These are phyloP conservation scores for Penelope pileata DNA, from an alignment of 2,113 vertebrate genomes.

Conservation along the genomic window DNA sequence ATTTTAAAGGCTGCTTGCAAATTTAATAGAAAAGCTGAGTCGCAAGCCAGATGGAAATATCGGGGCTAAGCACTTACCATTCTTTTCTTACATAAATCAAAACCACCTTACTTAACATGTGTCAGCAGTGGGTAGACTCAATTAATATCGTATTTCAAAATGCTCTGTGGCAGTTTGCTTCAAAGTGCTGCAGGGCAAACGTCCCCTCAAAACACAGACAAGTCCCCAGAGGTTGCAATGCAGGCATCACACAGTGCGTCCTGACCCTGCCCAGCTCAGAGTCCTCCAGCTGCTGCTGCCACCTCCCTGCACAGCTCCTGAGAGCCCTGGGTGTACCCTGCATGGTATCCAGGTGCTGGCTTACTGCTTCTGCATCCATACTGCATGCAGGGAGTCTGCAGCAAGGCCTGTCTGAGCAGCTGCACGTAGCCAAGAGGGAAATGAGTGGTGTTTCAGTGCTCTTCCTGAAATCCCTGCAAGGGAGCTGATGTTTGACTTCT, in stretches of 20 bases:
- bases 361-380: not conserved
- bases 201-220: not conserved
- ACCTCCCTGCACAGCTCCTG: not conserved
- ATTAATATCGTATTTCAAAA: not conserved
- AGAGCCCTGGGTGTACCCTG: not conserved
- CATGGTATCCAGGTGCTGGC: not conserved
- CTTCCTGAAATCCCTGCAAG: not conserved
- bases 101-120: not conserved
- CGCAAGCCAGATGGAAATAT: constrained; percentile 24
- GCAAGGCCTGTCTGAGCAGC: not conserved
- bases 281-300: not conserved
- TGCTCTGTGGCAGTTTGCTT: not conserved
- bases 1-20: not conserved
- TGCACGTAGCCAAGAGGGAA: rapidly evolving
- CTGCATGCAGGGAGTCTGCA: not conserved
- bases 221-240: rapidly evolving
- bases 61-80: not conserved
- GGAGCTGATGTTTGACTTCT: not conserved
- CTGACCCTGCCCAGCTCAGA: not conserved
- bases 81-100: not conserved
- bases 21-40: not conserved
- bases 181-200: not conserved
- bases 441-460: not conserved
- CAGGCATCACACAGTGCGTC: not conserved
- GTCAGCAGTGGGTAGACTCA: not conserved